Evolutionary conservation across 2,797 vertebrate species (phyloP), one percentile per base, ranked within the genome.

Genomic region (Gastrophryne carolinensis): DNA sequence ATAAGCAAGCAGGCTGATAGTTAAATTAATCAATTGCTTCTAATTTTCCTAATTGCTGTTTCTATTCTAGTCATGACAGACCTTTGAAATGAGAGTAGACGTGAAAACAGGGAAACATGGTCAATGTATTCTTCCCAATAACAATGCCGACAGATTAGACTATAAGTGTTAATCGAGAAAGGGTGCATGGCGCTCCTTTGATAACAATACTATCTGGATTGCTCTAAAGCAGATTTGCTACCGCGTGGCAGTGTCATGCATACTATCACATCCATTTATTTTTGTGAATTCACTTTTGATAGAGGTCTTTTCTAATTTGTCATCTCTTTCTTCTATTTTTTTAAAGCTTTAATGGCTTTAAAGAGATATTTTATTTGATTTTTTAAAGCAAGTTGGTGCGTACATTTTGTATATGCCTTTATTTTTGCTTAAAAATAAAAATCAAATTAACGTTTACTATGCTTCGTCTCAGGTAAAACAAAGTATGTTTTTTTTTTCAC

Each of bases 271-370:
- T 84, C 79, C 79, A 86, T 88, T 90, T 90, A 89, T 89, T 90
- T 89, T 89, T 81, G 86, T 86, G 90, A 90, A 90, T 92, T 91
- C 90, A 78, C 62, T 56, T 86, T 83, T 90, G 88, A 89, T 88
- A 87, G 88, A 86, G 82, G 85, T 81, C 87, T 86, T 88, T 84
- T 90, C 15, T 26, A 11, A 12, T 64, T 15, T 49, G 39, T n/a
- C 39, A 5, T 44, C 6, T 6, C 39, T 17, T 13, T 26, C 30
- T 19, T 26, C 6, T 23, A 34, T 49, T 29, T 12, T 58, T 87
- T 86, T 89, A 84, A 82, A 84, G 61, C 37, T 39, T 13, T 39
- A 44, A 47, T 19, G n/a, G 41, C 8, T 47, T 17, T 11, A 47
- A 7, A n/a, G n/a, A n/a, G n/a, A 7, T 47, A 5, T 44, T 4